These are phyloP conservation scores for Sinosuthora webbiana DNA, from an alignment of 2,113 vertebrate species.

Conservation along the genomic window DNA sequence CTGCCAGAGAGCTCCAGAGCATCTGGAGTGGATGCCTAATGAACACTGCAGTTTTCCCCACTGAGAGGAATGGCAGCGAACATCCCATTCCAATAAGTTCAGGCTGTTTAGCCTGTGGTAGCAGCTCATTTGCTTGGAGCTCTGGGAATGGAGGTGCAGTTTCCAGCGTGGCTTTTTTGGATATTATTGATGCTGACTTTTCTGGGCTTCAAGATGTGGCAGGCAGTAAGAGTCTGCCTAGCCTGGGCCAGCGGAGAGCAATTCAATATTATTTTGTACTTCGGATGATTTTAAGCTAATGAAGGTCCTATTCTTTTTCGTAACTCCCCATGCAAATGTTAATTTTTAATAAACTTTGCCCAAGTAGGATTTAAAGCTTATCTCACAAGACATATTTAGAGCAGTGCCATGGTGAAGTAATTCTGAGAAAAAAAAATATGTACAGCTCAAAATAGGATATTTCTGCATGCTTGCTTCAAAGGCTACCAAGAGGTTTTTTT, in stretches of 20 bases:
- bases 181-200: neutral
- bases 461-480: slow-evolving; percentile 69
- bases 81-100: neutral
- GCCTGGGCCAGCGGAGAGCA: neutral
- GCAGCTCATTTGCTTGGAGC: neutral
- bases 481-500: slow-evolving; percentile 22
- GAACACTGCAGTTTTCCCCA: neutral
- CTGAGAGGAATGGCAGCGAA: neutral
- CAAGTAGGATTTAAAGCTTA: slow-evolving; percentile 73
- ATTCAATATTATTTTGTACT: slow-evolving; percentile 14
- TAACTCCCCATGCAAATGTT: slow-evolving; percentile 63
- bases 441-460: slow-evolving; percentile 69
- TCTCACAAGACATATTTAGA: slow-evolving; percentile 74
- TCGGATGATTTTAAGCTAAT: slow-evolving; percentile 45
- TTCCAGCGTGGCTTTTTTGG: neutral
- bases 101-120: neutral
- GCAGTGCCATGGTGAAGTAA: slow-evolving; percentile 64
- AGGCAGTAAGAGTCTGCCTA: neutral
- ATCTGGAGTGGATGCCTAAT: neutral
- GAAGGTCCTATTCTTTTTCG: slow-evolving; percentile 33
- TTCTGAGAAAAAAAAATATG: slow-evolving; percentile 25
- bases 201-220: neutral
- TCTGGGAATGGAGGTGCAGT: neutral
- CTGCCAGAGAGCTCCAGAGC: neutral
- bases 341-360: slow-evolving; percentile 74